Conservation (phyloP, 2,113 vertebrate genomes). For the Myotis davidii region DNA sequence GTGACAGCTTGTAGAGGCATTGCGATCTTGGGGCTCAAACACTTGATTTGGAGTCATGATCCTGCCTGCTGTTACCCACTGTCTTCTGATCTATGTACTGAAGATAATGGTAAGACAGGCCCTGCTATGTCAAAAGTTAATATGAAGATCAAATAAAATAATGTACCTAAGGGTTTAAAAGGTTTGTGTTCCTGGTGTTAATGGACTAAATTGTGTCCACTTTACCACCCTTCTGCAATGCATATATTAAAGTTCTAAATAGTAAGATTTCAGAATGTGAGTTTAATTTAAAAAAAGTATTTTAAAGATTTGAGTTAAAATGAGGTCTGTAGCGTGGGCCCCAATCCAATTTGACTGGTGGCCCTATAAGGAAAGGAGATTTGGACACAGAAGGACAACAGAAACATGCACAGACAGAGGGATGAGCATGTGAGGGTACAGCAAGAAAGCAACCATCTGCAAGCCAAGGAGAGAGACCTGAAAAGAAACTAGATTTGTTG, state of each 20-base stretch:
- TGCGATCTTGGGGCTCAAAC: not conserved
- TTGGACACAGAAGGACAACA: not conserved
- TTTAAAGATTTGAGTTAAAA: constrained; percentile 17
- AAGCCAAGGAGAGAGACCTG: not conserved
- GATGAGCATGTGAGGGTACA: not conserved
- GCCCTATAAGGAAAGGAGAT: not conserved
- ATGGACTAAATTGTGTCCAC: not conserved
- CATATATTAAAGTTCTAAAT: not conserved
- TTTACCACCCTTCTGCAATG: not conserved
- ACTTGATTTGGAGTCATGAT: not conserved
- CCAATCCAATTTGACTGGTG: not conserved
- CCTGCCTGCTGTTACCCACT: not conserved
- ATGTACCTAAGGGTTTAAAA: not conserved
- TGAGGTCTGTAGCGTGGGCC: not conserved
- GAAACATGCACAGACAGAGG: not conserved
- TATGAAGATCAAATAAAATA: not conserved
- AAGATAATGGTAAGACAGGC: not conserved
- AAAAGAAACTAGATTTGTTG: not conserved
- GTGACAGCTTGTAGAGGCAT: not conserved
- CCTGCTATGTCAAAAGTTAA: not conserved
- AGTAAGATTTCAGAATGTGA: not conserved
- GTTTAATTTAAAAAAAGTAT: not conserved
- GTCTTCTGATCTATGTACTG: not conserved
- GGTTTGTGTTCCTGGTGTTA: not conserved
- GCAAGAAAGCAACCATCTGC: too few relatives aligned